A percentile compares a stretch with the other conserved stretches of the same genome.
These are phyloP conservation scores for Brachyopa scutellaris DNA, from an alignment of 2,888 invertebrate species.

Conservation along the genomic window DNA sequence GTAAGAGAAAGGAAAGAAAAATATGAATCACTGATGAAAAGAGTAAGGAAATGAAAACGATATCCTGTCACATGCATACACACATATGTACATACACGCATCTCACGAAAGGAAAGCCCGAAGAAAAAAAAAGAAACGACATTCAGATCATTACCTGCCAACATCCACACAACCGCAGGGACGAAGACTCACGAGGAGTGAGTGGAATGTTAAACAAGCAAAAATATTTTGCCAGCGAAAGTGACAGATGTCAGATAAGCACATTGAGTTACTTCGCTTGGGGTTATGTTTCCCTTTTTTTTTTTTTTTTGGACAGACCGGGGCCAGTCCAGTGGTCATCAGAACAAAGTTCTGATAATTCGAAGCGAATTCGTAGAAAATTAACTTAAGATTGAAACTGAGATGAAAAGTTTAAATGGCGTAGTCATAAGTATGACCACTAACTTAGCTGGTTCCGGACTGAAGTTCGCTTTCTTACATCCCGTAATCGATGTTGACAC, in stretches of 20 bases:
- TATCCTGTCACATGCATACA: slow-evolving; percentile 33
- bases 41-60: slow-evolving; percentile 52
- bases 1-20: slow-evolving; percentile 2
- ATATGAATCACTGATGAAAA: slow-evolving; percentile 32
- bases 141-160: slow-evolving; percentile 41
- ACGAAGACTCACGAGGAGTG: not conserved
- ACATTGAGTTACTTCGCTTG: slow-evolving; percentile 10
- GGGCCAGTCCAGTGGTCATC: no score
- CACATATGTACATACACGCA: not conserved
- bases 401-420: no score
- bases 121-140: slow-evolving; percentile 6
- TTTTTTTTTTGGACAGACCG: no score
- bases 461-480: no score
- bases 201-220: slow-evolving; percentile 34
- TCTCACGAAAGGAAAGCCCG: not conserved
- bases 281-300: not conserved
- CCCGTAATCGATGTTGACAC: no score
- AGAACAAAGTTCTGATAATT: no score
- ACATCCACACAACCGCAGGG: slow-evolving; percentile 1
- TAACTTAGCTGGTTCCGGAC: no score
- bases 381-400: no score
- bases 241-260: slow-evolving; percentile 49
- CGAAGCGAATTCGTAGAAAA: no score
- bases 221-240: slow-evolving; percentile 8
- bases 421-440: no score